Evolutionary conservation across 2,888 invertebrate genomes (phyloP), one percentile per base, ranked within the genome.

Genomic region (Cecidostiba fungosa): DNA sequence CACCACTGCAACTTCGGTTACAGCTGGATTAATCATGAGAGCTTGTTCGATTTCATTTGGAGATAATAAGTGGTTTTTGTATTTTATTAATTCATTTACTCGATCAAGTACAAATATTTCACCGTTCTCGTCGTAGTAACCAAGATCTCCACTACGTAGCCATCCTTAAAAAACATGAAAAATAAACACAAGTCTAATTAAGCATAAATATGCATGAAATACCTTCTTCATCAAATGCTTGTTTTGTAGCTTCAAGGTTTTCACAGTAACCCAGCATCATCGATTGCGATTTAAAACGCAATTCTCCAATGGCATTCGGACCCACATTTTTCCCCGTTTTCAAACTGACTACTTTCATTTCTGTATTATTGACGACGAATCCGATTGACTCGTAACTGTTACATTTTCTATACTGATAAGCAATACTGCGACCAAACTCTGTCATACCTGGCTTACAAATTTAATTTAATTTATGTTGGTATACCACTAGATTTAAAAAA

Each of bases 141-240:
- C 89, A 0, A 93, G 82, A 87, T 93, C 93, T 14, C 93, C 93
- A 0, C 91, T 89, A n/a, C 90, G 91, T n/a, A 91, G 36, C 91
- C 91, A 93, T 4, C 91, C 91, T 91, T 59, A 2, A 10, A n/a
- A 10, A 59, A 59, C 2, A 54, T 1, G 8, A 2, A 23, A 8
- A 59, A 8, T 23, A 59, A 50, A 5, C 10, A 23, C 23, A 23
- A 2, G 8, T 2, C 6, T 23, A 23, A 59, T 59, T 2, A n/a
- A 23, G 10, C 23, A 59, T 10, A 23, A 23, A 59, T 19, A 59
- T 59, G 3, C 4, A 32, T 26, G 4, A 69, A 19, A 16, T 69
- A 69, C 69, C 90, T 54, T 89, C 87, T 29, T 85, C 69, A 73
- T 90, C 89, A 47, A 90, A 76, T 16, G 84, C 77, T 39, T 86